Percentiles rank a stretch among this genome's conserved stretches.
These are phyloP conservation scores for Cydia fagiglandana DNA, from an alignment of 1,140 invertebrate species.

Conservation along the genomic window DNA sequence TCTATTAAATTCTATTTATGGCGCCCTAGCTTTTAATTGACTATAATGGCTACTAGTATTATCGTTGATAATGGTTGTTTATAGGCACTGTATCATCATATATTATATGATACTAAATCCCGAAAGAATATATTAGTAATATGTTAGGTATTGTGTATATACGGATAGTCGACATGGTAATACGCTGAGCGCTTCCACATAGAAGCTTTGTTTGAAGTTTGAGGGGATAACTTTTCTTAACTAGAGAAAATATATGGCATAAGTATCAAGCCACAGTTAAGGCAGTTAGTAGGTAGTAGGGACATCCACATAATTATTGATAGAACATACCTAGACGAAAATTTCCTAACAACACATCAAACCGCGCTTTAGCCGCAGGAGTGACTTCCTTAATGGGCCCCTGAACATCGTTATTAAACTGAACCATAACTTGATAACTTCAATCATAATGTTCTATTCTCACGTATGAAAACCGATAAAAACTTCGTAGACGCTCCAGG, in stretches of 20 bases:
- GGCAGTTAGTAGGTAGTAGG: too few relatives aligned
- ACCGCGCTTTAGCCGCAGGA: constrained; percentile 25
- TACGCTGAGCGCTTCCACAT: too few relatives aligned
- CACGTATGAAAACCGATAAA: constrained; percentile 66
- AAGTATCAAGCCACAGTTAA: too few relatives aligned
- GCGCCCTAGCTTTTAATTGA: not conserved
- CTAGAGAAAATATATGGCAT: too few relatives aligned
- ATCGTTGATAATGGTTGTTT: not conserved
- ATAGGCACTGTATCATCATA: too few relatives aligned
- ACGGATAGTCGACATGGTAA: too few relatives aligned
- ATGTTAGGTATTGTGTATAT: too few relatives aligned
- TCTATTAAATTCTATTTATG: not conserved
- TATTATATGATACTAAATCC: too few relatives aligned
- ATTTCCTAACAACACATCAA: constrained; percentile 17
- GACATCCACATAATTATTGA: too few relatives aligned
- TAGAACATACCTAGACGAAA: not conserved
- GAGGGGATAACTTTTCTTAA: too few relatives aligned
- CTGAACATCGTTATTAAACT: not conserved
- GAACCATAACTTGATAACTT: constrained; percentile 39
- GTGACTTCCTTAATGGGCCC: constrained; percentile 33
- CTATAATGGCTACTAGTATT: not conserved
- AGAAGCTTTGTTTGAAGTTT: too few relatives aligned
- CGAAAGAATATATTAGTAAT: too few relatives aligned
- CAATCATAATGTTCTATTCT: constrained; percentile 53
- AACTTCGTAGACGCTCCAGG: constrained; percentile 60